Base-by-base conservation (phyloP, 2,797 vertebrate species). In the Zalophus californianus region DNA sequence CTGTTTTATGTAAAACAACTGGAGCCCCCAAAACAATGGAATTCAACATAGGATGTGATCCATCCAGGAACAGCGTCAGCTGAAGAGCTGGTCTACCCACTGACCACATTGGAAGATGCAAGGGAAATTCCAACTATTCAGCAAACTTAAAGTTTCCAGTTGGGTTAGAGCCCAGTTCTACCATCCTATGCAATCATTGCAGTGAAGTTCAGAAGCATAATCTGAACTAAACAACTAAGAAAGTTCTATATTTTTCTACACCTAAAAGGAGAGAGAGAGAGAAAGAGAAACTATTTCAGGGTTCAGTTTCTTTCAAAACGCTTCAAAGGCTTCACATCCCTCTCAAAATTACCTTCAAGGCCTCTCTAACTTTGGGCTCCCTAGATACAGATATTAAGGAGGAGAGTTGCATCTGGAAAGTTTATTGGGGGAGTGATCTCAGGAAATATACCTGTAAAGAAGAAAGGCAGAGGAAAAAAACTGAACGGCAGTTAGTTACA, bases 1-100 rank as follows among this genome's bases (percentile, higher is more conserved):
- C 75, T 73, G 79, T 64, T 96, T 89, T 50, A 95, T 86, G 79
- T 83, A 93, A 90, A 96, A 70, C 38, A 83, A 89, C 68, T 50
- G 5, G 25, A 60, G 21, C 72, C 38, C 62, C 16, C 5, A 85
- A 79, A 15, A 75, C 50, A 66, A n/a, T 83, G 82, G 54, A 95
- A 85, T 95, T 86, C 50, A 62, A 20, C 4, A 21, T 80, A 20
- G 79, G 87, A 56, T 52, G 0, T 23, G 58, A 86, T 10, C 23
- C 38, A 62, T 41, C 44, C 20, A 38, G 68, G 23, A 89, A 58
- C 18, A 64, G 25, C 3, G 56, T 86, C 41, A 54, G 15, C 68
- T 72, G 41, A 68, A 70, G 91, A 78, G 23, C 16, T 79, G 27
- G 38, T 73, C 29, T 23, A 96, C 80, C 23, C 78, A 73, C 85